These are phyloP conservation scores for Agriotes lineatus DNA, from an alignment of 2,888 invertebrate species.

Conservation along the genomic window DNA sequence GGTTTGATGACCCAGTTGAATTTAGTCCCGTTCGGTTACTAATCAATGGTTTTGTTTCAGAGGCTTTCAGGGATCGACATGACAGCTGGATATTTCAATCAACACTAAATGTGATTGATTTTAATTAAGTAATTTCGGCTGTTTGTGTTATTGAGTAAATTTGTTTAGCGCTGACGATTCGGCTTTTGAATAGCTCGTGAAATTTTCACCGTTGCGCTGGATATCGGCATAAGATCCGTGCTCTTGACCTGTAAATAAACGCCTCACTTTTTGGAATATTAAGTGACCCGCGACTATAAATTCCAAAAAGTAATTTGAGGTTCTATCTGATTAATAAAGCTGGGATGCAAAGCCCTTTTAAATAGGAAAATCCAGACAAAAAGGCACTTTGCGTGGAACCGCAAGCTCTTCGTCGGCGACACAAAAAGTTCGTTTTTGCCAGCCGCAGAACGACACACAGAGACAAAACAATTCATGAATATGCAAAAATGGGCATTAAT, in stretches of 20 bases:
- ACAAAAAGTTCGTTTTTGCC: slow-evolving; percentile 33
- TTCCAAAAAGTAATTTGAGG: background rate
- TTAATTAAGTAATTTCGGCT: slow-evolving; percentile 35
- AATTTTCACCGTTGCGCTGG: background rate
- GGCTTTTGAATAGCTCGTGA: slow-evolving; percentile 4
- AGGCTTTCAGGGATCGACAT: slow-evolving; percentile 29
- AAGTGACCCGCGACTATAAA: background rate
- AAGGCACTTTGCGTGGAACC: slow-evolving; percentile 6
- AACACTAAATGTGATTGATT: slow-evolving; percentile 32
- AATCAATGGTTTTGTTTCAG: slow-evolving; percentile 46
- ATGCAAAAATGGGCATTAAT: slow-evolving; percentile 46
- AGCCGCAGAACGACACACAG: slow-evolving; percentile 19
- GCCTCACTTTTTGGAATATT: too few species aligned
- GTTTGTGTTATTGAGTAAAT: slow-evolving; percentile 31
- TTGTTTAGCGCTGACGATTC: slow-evolving; percentile 5
- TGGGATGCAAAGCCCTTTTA: background rate
- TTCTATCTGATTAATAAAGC: background rate
- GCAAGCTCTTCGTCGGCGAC: slow-evolving; percentile 8
- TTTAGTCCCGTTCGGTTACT: slow-evolving; percentile 36
- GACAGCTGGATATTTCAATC: slow-evolving; percentile 44
- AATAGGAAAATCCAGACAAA: slow-evolving; percentile 1
- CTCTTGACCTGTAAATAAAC: too few species aligned
- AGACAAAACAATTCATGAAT: slow-evolving; percentile 45
- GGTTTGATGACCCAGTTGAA: slow-evolving; percentile 44
- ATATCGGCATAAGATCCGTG: background rate